Evolutionary conservation across 2,797 vertebrate genomes (phyloP).

Genomic region (Serranus cabrilla): DNA sequence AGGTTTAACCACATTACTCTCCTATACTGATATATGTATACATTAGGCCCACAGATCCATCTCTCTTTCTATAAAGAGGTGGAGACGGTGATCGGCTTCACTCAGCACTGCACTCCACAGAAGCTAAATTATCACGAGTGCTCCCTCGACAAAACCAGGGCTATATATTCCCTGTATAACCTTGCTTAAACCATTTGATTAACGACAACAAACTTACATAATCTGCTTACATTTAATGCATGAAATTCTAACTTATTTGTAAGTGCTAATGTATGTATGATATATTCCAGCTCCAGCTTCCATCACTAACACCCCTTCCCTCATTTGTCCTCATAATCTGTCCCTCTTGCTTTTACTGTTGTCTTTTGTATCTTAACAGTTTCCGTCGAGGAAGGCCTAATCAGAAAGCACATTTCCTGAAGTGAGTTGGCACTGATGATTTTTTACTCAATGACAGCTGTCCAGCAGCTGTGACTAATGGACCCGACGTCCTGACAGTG

Average conservation of each 20-base stretch:
- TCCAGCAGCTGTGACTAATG: constrained; percentile 49
- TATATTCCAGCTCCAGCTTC: constrained; percentile 77
- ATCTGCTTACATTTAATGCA: constrained; percentile 85
- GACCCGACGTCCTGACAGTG: constrained; percentile 65
- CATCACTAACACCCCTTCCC: constrained; percentile 74
- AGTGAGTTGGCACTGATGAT: constrained; percentile 75
- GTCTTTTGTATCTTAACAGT: constrained; percentile 76
- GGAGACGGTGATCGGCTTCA: constrained; percentile 42
- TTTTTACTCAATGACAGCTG: constrained; percentile 66
- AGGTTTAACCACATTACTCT: constrained; percentile 55
- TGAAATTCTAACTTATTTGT: constrained; percentile 83
- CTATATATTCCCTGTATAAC: constrained; percentile 82
- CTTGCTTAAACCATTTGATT: constrained; percentile 81
- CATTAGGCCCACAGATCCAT: constrained; percentile 43
- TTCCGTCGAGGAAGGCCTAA: constrained; percentile 80
- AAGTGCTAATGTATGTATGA: constrained; percentile 74
- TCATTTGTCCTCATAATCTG: constrained; percentile 62
- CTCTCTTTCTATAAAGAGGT: constrained; percentile 35
- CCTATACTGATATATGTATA: constrained; percentile 34
- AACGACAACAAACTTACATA: constrained; percentile 77
- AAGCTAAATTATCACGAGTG: constrained; percentile 56
- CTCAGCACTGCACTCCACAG: constrained; percentile 56
- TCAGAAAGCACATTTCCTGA: constrained; percentile 79
- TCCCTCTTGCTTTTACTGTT: constrained; percentile 75
- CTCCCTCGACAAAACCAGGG: constrained; percentile 65